Conservation (phyloP, 2,113 vertebrate species). For the Apus apus region DNA sequence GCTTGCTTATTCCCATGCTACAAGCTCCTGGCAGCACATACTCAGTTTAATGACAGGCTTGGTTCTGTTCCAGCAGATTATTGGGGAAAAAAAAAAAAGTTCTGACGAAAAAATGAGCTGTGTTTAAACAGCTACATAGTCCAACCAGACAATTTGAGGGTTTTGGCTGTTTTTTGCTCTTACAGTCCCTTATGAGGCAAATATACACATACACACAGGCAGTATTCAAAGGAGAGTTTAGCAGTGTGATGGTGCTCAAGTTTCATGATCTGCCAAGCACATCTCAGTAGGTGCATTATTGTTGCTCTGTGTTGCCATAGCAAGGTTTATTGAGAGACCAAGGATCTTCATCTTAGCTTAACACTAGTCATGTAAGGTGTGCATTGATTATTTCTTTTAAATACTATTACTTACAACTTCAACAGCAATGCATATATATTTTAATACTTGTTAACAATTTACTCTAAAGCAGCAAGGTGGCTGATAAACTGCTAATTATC, state of each 20-base stretch:
- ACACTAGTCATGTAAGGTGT: neutral
- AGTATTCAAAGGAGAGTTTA: neutral
- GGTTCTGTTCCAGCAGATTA: conserved; percentile 34
- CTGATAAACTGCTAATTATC: conserved; percentile 68
- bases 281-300: neutral
- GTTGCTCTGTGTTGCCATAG: neutral
- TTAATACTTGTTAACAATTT: conserved; percentile 46
- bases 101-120: conserved; percentile 27
- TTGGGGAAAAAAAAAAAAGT: neutral
- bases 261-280: neutral
- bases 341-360: neutral
- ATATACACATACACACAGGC: neutral
- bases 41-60: conserved; percentile 5
- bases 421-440: neutral
- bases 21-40: neutral
- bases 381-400: neutral
- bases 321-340: neutral
- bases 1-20: neutral
- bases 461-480: conserved; percentile 51
- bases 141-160: neutral
- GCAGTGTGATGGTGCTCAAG: neutral
- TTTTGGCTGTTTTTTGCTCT: conserved; percentile 7
- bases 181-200: neutral
- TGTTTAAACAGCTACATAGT: conserved; percentile 3
- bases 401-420: neutral